A percentile compares a stretch with the other conserved stretches of the same genome.
These are phyloP conservation scores for Styela plicata DNA, from an alignment of 23 tunicate species.

Conservation along the genomic window DNA sequence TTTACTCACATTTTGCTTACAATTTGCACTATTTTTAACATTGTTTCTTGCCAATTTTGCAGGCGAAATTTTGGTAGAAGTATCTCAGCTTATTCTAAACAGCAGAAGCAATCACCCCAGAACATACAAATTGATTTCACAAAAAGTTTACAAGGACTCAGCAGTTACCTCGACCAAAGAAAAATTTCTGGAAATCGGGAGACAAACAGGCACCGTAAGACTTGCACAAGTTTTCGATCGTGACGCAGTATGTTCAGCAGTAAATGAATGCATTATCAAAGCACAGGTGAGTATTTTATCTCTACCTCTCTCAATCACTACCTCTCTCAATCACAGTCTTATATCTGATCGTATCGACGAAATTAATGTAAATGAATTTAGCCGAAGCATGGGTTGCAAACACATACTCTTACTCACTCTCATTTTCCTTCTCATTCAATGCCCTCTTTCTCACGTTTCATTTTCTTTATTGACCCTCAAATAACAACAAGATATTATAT, in stretches of 20 bases:
- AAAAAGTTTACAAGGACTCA: neutral
- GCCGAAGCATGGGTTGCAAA: too few relatives aligned
- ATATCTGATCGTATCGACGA: too few relatives aligned
- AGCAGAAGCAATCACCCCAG: neutral
- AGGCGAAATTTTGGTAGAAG: slow-evolving; percentile 2
- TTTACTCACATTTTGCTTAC: too few relatives aligned
- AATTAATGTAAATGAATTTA: too few relatives aligned
- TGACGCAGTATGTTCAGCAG: slow-evolving; percentile 43
- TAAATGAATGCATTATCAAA: slow-evolving; percentile 27
- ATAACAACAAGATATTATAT: too few relatives aligned
- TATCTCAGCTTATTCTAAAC: neutral
- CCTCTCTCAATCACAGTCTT: too few relatives aligned
- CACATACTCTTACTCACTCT: too few relatives aligned
- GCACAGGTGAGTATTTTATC: slow-evolving; percentile 29
- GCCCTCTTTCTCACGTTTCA: too few relatives aligned
- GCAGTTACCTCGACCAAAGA: neutral
- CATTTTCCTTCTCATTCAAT: too few relatives aligned
- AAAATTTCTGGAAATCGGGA: slow-evolving; percentile 21
- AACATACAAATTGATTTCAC: neutral
- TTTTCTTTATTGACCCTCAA: too few relatives aligned
- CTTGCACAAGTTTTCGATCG: slow-evolving; percentile 46
- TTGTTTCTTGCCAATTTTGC: too few relatives aligned
- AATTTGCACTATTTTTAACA: too few relatives aligned
- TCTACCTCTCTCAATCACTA: neutral
- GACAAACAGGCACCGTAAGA: slow-evolving; percentile 28